Evolutionary conservation across 1,140 invertebrate species (phyloP).

Genomic region (Pogonus chalceus): DNA sequence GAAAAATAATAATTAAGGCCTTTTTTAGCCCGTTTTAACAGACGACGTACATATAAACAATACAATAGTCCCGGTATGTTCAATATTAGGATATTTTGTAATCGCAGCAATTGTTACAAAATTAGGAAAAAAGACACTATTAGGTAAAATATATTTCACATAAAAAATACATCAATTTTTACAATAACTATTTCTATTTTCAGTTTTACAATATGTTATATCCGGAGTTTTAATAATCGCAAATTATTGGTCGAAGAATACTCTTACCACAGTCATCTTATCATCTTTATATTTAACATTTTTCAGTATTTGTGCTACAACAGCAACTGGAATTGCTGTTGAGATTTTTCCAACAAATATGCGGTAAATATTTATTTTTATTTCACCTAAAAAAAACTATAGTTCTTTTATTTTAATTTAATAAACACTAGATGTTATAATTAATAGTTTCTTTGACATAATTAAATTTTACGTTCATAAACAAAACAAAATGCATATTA

Average conservation of each 20-base stretch:
- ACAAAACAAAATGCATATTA: no score
- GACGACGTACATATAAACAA: background rate
- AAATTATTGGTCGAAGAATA: slow-evolving; percentile 12
- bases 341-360: slow-evolving; percentile 18
- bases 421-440: no score
- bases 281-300: slow-evolving; percentile 9
- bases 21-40: background rate
- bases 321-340: slow-evolving; percentile 13
- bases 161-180: background rate
- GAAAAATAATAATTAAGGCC: background rate
- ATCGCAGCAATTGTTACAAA: background rate
- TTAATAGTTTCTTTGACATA: no score
- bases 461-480: no score
- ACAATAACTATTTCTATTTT: background rate
- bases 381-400: background rate
- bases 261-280: slow-evolving; percentile 4
- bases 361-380: slow-evolving; percentile 8
- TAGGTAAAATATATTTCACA: slow-evolving; percentile 7
- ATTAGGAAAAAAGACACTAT: slow-evolving; percentile 11
- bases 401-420: no score
- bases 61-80: background rate
- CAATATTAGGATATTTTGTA: background rate
- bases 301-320: slow-evolving; percentile 8
- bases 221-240: slow-evolving; percentile 6
- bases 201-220: slow-evolving; percentile 10